A percentile compares a stretch with the other conserved stretches of the same genome.
phyloP scores from a whole-genome alignment of 2,888 invertebrate species.

The Tipula helvola region DNA sequence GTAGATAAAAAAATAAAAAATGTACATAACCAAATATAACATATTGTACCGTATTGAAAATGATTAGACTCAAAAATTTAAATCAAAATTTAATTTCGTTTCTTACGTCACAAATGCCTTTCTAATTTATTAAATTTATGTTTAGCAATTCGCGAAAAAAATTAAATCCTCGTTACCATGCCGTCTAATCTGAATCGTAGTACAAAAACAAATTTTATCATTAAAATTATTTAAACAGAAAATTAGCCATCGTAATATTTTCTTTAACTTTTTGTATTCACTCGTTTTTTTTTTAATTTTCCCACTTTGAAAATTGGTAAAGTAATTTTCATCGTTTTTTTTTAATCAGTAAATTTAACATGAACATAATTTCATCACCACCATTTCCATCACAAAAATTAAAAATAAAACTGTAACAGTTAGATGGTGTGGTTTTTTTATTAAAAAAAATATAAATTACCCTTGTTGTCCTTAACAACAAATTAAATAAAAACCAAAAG shows the following conservation, averaged over 20 bases:
- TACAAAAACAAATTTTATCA: not conserved
- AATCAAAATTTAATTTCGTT: no score
- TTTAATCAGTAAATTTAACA: not conserved
- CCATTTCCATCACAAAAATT: not conserved
- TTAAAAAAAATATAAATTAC: not conserved
- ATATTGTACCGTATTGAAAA: no score
- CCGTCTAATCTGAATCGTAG: not conserved
- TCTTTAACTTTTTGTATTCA: not conserved
- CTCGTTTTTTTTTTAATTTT: not conserved
- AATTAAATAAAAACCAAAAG: not conserved
- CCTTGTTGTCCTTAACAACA: constrained; percentile 4
- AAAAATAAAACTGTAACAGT: not conserved
- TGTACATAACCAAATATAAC: no score
- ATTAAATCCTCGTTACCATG: not conserved
- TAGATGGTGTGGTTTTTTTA: not conserved
- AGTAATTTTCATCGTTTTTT: not conserved
- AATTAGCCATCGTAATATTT: not conserved
- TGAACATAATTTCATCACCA: not conserved
- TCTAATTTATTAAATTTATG: not conserved
- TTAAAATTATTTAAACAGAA: not conserved
- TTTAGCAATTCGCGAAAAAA: not conserved
- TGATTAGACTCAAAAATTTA: no score
- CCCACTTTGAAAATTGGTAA: not conserved
- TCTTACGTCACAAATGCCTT: no score
- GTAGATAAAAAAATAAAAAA: no score